phyloP scores from a whole-genome alignment of 2,113 vertebrate species.

The Montifringilla adamsi region DNA sequence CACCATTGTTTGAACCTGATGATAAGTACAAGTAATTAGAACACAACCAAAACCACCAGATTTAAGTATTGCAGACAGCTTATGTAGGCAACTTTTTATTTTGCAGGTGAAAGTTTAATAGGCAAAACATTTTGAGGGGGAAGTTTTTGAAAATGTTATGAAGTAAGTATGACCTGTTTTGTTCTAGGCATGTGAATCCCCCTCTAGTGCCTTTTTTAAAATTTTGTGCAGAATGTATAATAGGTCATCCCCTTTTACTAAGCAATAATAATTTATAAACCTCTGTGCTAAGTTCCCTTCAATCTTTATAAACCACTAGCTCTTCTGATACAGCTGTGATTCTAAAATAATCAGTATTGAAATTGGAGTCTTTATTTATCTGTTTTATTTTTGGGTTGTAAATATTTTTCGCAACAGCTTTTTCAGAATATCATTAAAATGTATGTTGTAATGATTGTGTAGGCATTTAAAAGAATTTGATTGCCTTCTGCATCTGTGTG shows the following conservation, averaged over 20 bases:
- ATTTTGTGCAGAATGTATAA: not conserved
- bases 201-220: not conserved
- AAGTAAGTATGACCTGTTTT: not conserved
- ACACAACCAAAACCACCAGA: not conserved
- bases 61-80: not conserved
- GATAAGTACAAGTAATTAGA: not conserved
- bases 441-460: not conserved
- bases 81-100: not conserved
- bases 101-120: not conserved
- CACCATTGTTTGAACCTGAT: not conserved
- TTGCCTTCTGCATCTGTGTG: not conserved
- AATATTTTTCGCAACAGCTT: not conserved
- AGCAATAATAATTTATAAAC: not conserved
- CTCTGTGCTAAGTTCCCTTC: not conserved
- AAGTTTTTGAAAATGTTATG: not conserved
- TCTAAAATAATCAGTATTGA: not conserved
- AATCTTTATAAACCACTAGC: not conserved
- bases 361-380: not conserved
- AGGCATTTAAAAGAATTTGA: not conserved
- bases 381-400: not conserved
- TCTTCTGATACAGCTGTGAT: not conserved
- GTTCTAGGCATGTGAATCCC: not conserved
- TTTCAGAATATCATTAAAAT: not conserved
- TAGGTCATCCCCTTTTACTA: not conserved
- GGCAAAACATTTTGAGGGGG: not conserved